Percentiles rank a stretch among this genome's conserved stretches.
Evolutionary conservation across 2,797 vertebrate genomes (phyloP).

Genomic region (Oreonectes daqikongensis): DNA sequence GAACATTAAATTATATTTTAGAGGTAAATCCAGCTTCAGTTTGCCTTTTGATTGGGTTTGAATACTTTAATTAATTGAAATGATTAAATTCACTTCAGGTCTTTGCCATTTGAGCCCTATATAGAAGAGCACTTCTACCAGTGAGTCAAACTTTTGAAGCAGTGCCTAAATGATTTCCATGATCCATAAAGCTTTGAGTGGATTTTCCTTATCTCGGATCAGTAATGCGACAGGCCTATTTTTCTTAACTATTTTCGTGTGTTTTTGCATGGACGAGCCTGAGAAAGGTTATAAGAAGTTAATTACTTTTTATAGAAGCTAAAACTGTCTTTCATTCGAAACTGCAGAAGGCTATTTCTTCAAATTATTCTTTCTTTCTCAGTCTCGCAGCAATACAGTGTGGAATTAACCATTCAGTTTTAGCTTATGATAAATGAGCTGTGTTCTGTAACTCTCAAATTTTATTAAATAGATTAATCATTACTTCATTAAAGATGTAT

Average conservation of each 20-base stretch:
- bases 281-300: slow-evolving; percentile 68
- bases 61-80: slow-evolving; percentile 28
- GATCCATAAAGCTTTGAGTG: slow-evolving; percentile 66
- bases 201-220: slow-evolving; percentile 68
- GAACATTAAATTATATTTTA: background rate
- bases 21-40: background rate
- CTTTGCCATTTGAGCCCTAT: background rate
- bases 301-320: slow-evolving; percentile 71
- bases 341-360: slow-evolving; percentile 60
- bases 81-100: slow-evolving; percentile 8
- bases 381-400: slow-evolving; percentile 8
- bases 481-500: slow-evolving; percentile 46
- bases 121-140: background rate
- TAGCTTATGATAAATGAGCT: slow-evolving; percentile 32
- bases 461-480: slow-evolving; percentile 50
- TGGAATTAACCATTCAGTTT: slow-evolving; percentile 36
- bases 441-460: slow-evolving; percentile 32
- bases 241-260: slow-evolving; percentile 65
- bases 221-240: slow-evolving; percentile 65
- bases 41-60: background rate
- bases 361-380: slow-evolving; percentile 50
- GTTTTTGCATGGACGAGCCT: slow-evolving; percentile 35
- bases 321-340: slow-evolving; percentile 62
- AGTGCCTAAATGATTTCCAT: slow-evolving; percentile 66
- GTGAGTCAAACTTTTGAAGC: slow-evolving; percentile 14